These are phyloP conservation scores for Darevskia nairensis DNA, from an alignment of 2,797 vertebrate genomes.

Conservation along the genomic window DNA sequence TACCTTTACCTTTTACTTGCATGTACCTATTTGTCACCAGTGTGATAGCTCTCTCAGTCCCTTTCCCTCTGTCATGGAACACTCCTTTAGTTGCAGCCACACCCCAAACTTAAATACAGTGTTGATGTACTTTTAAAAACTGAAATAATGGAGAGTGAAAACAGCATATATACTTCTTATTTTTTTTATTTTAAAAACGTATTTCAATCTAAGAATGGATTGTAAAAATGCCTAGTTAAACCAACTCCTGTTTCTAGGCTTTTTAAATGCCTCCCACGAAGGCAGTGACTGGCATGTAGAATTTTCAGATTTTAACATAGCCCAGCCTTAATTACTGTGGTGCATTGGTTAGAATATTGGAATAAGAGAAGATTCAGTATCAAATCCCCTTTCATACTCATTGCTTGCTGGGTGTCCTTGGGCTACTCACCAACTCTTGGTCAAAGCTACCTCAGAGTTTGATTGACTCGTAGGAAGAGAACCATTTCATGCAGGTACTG, in stretches of 20 bases:
- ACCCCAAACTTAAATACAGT: not conserved
- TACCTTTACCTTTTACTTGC: not conserved
- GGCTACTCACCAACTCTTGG: not conserved
- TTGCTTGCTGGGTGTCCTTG: not conserved
- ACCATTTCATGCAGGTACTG: not conserved
- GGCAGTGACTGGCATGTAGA: not conserved
- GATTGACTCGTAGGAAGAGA: not conserved
- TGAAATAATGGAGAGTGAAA: not conserved
- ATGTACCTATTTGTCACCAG: not conserved
- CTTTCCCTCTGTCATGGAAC: not conserved
- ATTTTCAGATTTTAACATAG: not conserved
- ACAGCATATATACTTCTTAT: not conserved
- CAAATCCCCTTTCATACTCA: not conserved
- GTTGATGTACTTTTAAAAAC: not conserved
- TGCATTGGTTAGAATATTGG: not conserved
- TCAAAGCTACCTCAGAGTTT: not conserved
- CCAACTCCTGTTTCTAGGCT: not conserved
- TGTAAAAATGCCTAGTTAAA: not conserved
- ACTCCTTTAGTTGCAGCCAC: not conserved
- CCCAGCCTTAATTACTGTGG: not conserved
- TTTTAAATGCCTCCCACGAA: not conserved
- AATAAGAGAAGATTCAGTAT: not conserved
- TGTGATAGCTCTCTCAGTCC: not conserved
- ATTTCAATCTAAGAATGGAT: not conserved
- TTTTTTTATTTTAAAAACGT: too few species aligned